Evolutionary conservation across 2,797 vertebrate genomes (phyloP).

Genomic region (Coccyzus lansbergi): DNA sequence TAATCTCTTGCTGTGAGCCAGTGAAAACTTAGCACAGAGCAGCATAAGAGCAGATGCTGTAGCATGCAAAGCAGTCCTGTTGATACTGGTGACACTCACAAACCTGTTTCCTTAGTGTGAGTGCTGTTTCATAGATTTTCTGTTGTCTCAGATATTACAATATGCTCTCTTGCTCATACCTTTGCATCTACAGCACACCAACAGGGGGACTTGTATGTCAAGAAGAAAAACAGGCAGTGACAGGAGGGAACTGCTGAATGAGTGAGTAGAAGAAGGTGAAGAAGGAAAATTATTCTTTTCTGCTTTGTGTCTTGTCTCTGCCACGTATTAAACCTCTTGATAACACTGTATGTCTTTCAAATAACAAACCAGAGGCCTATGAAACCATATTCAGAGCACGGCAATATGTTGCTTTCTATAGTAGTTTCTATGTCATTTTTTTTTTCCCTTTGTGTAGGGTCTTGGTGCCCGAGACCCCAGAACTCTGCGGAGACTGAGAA

Average conservation of each 20-base stretch:
- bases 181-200: neutral
- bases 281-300: neutral
- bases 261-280: neutral
- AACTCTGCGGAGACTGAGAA: neutral
- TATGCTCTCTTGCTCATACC: neutral
- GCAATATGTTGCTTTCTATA: neutral
- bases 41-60: neutral
- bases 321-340: neutral
- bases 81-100: neutral
- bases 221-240: neutral
- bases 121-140: neutral
- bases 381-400: neutral
- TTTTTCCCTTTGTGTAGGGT: neutral
- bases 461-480: neutral
- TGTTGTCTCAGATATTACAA: neutral
- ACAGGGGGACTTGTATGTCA: neutral
- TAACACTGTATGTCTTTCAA: neutral
- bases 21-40: accelerated
- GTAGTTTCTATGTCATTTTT: neutral
- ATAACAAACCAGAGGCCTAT: neutral
- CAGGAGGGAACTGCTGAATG: neutral
- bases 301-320: neutral
- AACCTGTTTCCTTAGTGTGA: neutral
- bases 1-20: neutral
- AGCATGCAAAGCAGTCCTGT: neutral